Percentiles rank a stretch among this genome's conserved stretches.
phyloP scores from a whole-genome alignment of 2,797 vertebrate species.

The Phylloscopus collybita region DNA sequence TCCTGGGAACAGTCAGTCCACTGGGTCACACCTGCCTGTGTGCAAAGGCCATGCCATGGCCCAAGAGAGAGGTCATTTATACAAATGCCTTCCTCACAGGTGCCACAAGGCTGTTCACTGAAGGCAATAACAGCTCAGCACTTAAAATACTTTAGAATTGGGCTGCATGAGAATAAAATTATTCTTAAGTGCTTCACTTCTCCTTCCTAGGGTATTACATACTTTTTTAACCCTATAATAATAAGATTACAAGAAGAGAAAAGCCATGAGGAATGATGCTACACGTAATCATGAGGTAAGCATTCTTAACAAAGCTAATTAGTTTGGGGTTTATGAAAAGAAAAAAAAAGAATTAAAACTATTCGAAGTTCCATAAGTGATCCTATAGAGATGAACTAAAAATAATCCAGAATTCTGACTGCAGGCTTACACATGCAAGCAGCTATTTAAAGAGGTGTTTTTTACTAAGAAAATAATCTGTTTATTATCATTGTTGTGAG shows the following conservation, averaged over 20 bases:
- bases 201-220: not conserved
- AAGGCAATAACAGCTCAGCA: not conserved
- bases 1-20: not conserved
- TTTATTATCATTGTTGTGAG: not conserved
- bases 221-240: not conserved
- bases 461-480: not conserved
- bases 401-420: not conserved
- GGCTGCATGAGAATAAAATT: not conserved
- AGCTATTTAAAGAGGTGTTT: not conserved
- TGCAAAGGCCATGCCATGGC: not conserved
- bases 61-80: not conserved
- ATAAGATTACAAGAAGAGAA: not conserved
- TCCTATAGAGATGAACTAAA: not conserved
- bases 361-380: not conserved
- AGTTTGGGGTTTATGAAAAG: not conserved
- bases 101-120: not conserved
- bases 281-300: not conserved
- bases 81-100: not conserved
- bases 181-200: not conserved
- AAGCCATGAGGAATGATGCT: not conserved
- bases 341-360: not conserved
- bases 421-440: not conserved
- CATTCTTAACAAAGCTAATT: not conserved
- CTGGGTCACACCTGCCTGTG: fast-evolving
- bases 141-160: not conserved